Evolutionary conservation across 30 jellyfish, hydroid and myxozoan species (phyloP).

Genomic region (Cassiopea xamachana): DNA sequence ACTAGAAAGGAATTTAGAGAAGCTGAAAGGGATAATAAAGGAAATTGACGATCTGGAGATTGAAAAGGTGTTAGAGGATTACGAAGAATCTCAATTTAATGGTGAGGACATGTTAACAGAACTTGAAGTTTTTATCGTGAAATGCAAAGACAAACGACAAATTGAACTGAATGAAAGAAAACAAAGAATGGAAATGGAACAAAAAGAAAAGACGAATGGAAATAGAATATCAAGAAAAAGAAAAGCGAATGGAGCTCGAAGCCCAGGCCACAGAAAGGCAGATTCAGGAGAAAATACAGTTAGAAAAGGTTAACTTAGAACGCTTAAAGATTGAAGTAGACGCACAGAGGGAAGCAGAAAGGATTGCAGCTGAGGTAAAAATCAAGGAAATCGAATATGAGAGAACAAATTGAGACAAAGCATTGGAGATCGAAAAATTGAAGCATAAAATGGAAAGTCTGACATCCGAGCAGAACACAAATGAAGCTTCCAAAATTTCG

Average conservation of each 20-base stretch:
- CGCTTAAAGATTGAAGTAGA: neutral
- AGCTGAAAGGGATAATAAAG: neutral
- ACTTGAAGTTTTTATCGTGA: neutral
- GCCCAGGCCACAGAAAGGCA: neutral
- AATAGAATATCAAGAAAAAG: neutral
- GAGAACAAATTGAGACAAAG: neutral
- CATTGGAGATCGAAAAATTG: neutral
- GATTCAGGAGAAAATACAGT: slow-evolving; percentile 3
- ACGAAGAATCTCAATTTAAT: neutral
- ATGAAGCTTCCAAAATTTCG: neutral
- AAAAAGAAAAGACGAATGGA: neutral
- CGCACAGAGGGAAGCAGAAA: neutral
- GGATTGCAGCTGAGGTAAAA: neutral
- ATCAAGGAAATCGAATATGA: neutral
- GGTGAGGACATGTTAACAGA: neutral
- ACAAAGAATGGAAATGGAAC: neutral
- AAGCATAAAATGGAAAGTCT: neutral
- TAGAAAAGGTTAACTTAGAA: slow-evolving; percentile 8
- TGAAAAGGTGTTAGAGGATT: neutral
- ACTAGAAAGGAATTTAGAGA: neutral
- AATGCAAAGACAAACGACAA: neutral
- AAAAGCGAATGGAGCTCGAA: neutral
- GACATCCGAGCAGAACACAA: neutral
- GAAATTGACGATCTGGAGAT: neutral
- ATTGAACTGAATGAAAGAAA: neutral